Percentiles rank a stretch among this genome's conserved stretches.
These are phyloP conservation scores for Coleophora deauratella DNA, from an alignment of 2,888 invertebrate genomes.

Conservation along the genomic window DNA sequence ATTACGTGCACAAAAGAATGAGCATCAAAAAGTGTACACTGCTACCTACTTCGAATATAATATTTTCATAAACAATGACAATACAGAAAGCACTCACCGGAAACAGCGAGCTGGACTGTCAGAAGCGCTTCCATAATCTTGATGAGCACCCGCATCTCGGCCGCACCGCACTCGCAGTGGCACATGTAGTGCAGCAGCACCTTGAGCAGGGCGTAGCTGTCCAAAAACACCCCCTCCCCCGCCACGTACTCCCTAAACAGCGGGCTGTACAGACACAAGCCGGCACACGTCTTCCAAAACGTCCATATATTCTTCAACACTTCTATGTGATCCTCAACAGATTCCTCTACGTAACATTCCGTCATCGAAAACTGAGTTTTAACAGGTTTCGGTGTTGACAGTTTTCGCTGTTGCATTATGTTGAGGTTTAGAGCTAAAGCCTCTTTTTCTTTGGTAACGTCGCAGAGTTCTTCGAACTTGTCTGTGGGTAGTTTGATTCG, in stretches of 20 bases:
- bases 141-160: constrained; percentile 42
- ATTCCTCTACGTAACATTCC: constrained; percentile 27
- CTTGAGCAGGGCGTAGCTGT: constrained; percentile 52
- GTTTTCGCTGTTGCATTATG: constrained; percentile 17
- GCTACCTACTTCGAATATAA: too few species aligned
- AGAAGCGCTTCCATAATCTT: constrained; percentile 57
- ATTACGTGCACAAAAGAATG: too few species aligned
- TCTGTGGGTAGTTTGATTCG: constrained; percentile 38
- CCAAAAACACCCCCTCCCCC: constrained; percentile 42
- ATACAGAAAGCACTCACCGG: constrained; percentile 37
- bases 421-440: constrained; percentile 18
- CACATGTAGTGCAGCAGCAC: constrained; percentile 42
- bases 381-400: constrained; percentile 29
- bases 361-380: constrained; percentile 19
- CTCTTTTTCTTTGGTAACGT: constrained; percentile 38
- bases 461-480: constrained; percentile 41
- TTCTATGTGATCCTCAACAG: constrained; percentile 40
- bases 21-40: too few species aligned
- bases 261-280: constrained; percentile 71
- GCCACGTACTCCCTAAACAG: constrained; percentile 62
- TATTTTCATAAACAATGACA: too few species aligned
- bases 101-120: constrained; percentile 55
- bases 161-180: constrained; percentile 21
- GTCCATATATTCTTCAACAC: constrained; percentile 53
- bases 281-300: constrained; percentile 68